Evolutionary conservation across 1,140 invertebrate species (phyloP).

Genomic region (Aphaenogaster floridana): DNA sequence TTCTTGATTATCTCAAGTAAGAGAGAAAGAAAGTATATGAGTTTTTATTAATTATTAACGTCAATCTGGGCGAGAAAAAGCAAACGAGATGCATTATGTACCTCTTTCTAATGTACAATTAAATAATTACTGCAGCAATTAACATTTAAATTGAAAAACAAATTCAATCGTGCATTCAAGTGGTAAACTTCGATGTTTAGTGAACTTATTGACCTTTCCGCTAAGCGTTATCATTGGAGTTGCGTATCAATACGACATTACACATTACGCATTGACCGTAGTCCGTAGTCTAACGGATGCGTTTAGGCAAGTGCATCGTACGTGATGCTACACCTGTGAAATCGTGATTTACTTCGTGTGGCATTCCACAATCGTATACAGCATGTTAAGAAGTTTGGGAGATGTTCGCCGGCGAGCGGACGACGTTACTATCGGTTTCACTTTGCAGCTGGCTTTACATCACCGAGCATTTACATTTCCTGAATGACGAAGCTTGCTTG

Average conservation of each 20-base stretch:
- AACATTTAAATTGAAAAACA: neutral
- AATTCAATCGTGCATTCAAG: slow-evolving; percentile 1
- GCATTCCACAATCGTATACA: neutral
- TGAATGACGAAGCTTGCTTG: slow-evolving; percentile 1
- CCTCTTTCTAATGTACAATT: neutral
- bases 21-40: neutral
- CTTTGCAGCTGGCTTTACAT: slow-evolving; percentile 35
- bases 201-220: slow-evolving; percentile 43
- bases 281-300: neutral
- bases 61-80: neutral
- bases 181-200: neutral
- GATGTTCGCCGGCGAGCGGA: neutral
- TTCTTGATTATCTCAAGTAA: neutral
- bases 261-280: slow-evolving; percentile 23
- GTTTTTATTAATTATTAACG: neutral
- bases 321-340: neutral
- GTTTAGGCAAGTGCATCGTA: neutral
- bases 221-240: slow-evolving; percentile 31
- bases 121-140: slow-evolving; percentile 12
- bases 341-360: slow-evolving; percentile 15
- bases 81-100: neutral
- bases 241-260: slow-evolving; percentile 1
- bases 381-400: slow-evolving; percentile 36
- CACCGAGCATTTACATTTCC: slow-evolving; percentile 25
- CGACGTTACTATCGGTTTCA: slow-evolving; percentile 37